phyloP scores from a whole-genome alignment of 2,888 invertebrate species.

The Tineola bisselliella region DNA sequence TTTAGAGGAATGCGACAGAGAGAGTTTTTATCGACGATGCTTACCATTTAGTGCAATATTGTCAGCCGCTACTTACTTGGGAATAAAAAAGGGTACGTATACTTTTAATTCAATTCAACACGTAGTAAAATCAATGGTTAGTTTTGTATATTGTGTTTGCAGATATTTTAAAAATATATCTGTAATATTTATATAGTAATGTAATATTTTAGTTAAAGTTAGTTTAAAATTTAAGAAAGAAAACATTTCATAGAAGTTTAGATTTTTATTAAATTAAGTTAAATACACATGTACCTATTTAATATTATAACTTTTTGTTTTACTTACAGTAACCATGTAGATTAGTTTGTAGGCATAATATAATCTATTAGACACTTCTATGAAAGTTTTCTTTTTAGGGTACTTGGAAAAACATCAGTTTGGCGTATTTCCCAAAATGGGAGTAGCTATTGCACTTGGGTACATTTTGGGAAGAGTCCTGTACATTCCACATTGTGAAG shows the following conservation, averaged over 20 bases:
- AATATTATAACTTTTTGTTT: background rate
- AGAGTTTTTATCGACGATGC: slow-evolving; percentile 81
- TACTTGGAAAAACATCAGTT: slow-evolving; percentile 67
- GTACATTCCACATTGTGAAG: slow-evolving; percentile 75
- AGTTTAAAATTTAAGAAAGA: background rate
- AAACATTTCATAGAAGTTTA: background rate
- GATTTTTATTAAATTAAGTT: no score
- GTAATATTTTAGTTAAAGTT: no score
- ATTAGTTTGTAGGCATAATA: background rate
- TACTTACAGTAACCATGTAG: background rate
- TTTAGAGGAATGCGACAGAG: slow-evolving; percentile 78
- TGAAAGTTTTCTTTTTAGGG: slow-evolving; percentile 64
- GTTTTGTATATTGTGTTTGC: no score
- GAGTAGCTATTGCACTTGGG: slow-evolving; percentile 71
- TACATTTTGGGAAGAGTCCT: slow-evolving; percentile 80
- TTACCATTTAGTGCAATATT: slow-evolving; percentile 74
- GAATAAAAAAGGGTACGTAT: slow-evolving; percentile 69
- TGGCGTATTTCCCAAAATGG: slow-evolving; percentile 75
- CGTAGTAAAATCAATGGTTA: background rate
- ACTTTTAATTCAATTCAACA: no score
- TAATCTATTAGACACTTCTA: slow-evolving; percentile 37
- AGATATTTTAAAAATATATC: no score
- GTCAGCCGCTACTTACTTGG: slow-evolving; percentile 72
- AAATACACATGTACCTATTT: background rate
- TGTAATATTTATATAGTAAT: no score